Evolutionary conservation across 2,797 vertebrate species (phyloP), one percentile per base, ranked within the genome.

Genomic region (Dryobates pubescens): DNA sequence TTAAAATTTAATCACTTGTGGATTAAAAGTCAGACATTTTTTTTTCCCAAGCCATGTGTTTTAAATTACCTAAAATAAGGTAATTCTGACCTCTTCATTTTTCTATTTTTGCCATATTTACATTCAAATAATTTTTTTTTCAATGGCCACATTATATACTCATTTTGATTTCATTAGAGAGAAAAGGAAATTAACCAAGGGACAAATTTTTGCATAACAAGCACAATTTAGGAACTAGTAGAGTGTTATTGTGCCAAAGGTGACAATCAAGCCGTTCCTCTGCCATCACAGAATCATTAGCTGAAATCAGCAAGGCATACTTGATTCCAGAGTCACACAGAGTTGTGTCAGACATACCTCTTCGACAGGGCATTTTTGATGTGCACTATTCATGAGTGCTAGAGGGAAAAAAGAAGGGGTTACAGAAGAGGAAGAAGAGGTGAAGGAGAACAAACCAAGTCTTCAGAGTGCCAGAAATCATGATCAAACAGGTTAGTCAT

Each of bases 341-440:
- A 57, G 74, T 70, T 62, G 58, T 90, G 90, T 95, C 92, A 95
- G 59, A 98, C 97, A 92, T 98, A 98, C 98, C 98, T 98, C 97
- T 97, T 98, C 96, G 95, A 97, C 81, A 94, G 96, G 96, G 97
- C 97, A 98, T 98, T 97, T 97, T 97, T 97, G 97, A 94, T 93
- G 95, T 97, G 94, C 89, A 97, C 98, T 98, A 98, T 96, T 98
- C 97, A 98, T 98, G 97, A 98, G 93, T 97, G 93, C 98, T 98
- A 94, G 96, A 96, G 95, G 94, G 90, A 95, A 97, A 97, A 98
- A 97, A 97, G 96, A 98, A 96, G 97, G 97, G 96, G 96, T 98
- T 98, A 98, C 63, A 97, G 98, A 95, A 96, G 85, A 96, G 67
- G 96, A 97, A 97, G 93, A 95, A 64, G 88, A 85, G 89, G 36